These are phyloP conservation scores for Eulithis prunata DNA, from an alignment of 2,888 invertebrate genomes.

Conservation along the genomic window DNA sequence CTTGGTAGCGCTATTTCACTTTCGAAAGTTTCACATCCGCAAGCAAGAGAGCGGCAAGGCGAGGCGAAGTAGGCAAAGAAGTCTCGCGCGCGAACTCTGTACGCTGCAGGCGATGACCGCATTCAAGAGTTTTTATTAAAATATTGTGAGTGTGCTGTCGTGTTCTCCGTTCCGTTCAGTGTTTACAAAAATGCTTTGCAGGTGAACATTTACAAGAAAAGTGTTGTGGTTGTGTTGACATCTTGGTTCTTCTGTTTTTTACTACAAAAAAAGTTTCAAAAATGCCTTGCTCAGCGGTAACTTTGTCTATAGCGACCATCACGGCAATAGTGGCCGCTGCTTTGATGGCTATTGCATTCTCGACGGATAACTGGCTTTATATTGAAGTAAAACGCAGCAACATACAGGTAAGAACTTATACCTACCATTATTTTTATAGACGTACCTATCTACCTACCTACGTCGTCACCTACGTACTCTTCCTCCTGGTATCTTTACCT, in stretches of 20 bases:
- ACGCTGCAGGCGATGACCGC: constrained; percentile 84
- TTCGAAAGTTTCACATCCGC: constrained; percentile 85
- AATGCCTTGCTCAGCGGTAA: constrained; percentile 98
- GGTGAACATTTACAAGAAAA: constrained; percentile 72
- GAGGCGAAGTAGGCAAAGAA: constrained; percentile 76
- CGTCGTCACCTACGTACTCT: too few species aligned
- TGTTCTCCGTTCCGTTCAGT: constrained; percentile 77
- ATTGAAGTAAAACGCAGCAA: constrained; percentile 95
- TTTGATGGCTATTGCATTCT: constrained; percentile 96
- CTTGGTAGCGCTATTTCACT: constrained; percentile 76
- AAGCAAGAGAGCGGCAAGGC: constrained; percentile 82
- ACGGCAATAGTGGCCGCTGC: constrained; percentile 97
- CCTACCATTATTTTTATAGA: constrained; percentile 1
- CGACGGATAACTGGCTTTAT: constrained; percentile 98
- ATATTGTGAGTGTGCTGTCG: constrained; percentile 80
- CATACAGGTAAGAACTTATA: constrained; percentile 88
- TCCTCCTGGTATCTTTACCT: background rate
- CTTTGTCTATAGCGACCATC: constrained; percentile 97
- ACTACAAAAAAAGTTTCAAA: constrained; percentile 77
- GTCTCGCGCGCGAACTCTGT: constrained; percentile 81
- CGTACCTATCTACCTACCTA: too few species aligned
- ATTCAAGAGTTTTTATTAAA: constrained; percentile 79
- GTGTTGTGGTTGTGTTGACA: constrained; percentile 80
- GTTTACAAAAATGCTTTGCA: constrained; percentile 82
- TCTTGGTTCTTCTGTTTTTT: constrained; percentile 62